phyloP scores from a whole-genome alignment of 2,888 invertebrate genomes.

The Brenthis ino region DNA sequence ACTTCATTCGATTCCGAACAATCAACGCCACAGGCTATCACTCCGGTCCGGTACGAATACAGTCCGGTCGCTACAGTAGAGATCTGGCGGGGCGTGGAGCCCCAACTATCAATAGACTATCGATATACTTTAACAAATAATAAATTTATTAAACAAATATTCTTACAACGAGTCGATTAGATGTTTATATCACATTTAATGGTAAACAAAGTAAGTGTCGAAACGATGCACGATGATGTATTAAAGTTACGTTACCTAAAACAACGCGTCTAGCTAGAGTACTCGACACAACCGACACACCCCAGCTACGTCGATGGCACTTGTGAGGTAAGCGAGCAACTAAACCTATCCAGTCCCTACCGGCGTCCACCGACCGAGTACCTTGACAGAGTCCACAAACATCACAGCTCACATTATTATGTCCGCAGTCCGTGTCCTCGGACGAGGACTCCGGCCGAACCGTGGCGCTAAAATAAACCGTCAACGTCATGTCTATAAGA shows the following conservation, averaged over 20 bases:
- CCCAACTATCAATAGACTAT: constrained; percentile 15
- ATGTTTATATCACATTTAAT: constrained; percentile 18
- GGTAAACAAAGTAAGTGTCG: constrained; percentile 11
- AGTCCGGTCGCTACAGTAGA: neutral
- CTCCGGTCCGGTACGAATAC: neutral
- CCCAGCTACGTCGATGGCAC: constrained; percentile 64
- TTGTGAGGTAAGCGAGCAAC: constrained; percentile 57
- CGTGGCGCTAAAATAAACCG: constrained; percentile 52
- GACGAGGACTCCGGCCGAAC: neutral
- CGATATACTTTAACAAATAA: constrained; percentile 18
- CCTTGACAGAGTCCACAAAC: constrained; percentile 65
- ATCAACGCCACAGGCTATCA: constrained; percentile 33
- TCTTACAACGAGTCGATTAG: constrained; percentile 19
- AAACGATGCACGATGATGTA: constrained; percentile 17
- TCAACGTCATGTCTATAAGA: constrained; percentile 51
- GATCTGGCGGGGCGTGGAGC: neutral
- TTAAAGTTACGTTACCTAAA: constrained; percentile 12
- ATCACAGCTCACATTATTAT: constrained; percentile 62
- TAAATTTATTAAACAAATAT: constrained; percentile 16
- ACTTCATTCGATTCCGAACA: constrained; percentile 60
- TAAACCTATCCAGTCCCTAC: constrained; percentile 47
- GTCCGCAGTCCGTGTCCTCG: constrained; percentile 19
- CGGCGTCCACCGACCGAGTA: constrained; percentile 48
- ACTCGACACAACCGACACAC: constrained; percentile 12
- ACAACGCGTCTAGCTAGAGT: neutral